A percentile compares a stretch with the other conserved stretches of the same genome.
Conservation (phyloP, 1,140 invertebrate genomes). For the Phenacoccus solenopsis region DNA sequence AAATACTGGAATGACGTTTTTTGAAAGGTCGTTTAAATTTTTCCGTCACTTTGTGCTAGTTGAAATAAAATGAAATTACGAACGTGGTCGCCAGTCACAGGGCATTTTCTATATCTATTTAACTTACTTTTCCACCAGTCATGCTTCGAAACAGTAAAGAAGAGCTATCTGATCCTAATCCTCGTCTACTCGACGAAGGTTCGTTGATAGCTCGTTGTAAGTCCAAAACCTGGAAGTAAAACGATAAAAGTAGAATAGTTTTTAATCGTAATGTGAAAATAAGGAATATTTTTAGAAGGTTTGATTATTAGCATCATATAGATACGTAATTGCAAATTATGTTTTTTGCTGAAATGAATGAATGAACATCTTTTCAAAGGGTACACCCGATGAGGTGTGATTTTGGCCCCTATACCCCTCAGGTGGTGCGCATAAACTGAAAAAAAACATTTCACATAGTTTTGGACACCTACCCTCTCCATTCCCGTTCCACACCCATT, state of each 20-base stretch:
- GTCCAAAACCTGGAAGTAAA: constrained; percentile 46
- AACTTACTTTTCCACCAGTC: constrained; percentile 17
- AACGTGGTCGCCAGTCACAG: no score
- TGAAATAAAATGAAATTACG: constrained; percentile 29
- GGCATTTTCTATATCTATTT: background rate
- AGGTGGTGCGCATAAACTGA: no score
- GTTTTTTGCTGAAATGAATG: background rate
- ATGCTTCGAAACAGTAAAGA: background rate
- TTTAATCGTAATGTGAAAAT: background rate
- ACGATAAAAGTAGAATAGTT: background rate
- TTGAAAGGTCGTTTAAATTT: constrained; percentile 78
- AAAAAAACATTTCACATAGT: no score
- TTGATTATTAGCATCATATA: background rate
- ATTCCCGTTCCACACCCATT: no score
- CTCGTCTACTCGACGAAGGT: constrained; percentile 6
- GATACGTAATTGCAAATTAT: background rate
- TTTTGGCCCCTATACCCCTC: no score
- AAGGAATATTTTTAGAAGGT: background rate
- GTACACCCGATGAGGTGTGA: no score
- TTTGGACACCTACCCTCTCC: no score
- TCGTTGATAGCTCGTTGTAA: constrained; percentile 42
- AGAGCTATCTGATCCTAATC: background rate
- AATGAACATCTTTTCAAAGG: no score
- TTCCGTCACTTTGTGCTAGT: constrained; percentile 72
- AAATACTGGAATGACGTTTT: constrained; percentile 71